Evolutionary conservation across 2,888 invertebrate genomes (phyloP), one percentile per base, ranked within the genome.

Genomic region (Taphrorychus bicolor): DNA sequence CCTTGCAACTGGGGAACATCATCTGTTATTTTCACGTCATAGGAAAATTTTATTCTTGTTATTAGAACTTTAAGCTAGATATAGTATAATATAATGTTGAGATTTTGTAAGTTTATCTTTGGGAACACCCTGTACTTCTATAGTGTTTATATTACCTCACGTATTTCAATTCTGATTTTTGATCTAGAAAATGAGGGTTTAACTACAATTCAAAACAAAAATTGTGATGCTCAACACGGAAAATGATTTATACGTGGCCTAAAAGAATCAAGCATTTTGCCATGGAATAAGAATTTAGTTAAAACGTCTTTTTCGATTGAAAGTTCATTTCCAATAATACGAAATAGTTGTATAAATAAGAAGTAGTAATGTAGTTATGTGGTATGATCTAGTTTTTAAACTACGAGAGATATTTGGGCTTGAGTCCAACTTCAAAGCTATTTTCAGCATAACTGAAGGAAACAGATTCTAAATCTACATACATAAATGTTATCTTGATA

Each of bases 61-160:
- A n/a, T n/a, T n/a, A 42, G 61, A 18, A 19, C 45, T 45, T 45
- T 45, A 45, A 45, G 14, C 2, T 45, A 45, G 45, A n/a, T 45
- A 45, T 2, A 45, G 32, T 11, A 32, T 32, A 45, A 14, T 45
- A 11, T n/a, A n/a, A 7, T 45, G 45, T 45, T 45, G 45, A 45
- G 5, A 5, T 32, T 7, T 51, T 41, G 19, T 57, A 22, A 48
- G 54, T 66, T 56, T 51, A 11, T 63, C 56, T 63, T 45, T 14
- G 45, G 45, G 59, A 62, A 63, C 68, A 68, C 68, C 68, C 68
- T 68, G 68, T 68, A 63, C 53, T n/a, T 41, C 40, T 57, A n/a
- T n/a, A n/a, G n/a, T n/a, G n/a, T n/a, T n/a, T n/a, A n/a, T n/a
- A n/a, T n/a, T n/a, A n/a, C n/a, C n/a, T n/a, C n/a, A n/a, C n/a